phyloP scores from a whole-genome alignment of 2,797 vertebrate genomes.

The Antennarius maculatus region DNA sequence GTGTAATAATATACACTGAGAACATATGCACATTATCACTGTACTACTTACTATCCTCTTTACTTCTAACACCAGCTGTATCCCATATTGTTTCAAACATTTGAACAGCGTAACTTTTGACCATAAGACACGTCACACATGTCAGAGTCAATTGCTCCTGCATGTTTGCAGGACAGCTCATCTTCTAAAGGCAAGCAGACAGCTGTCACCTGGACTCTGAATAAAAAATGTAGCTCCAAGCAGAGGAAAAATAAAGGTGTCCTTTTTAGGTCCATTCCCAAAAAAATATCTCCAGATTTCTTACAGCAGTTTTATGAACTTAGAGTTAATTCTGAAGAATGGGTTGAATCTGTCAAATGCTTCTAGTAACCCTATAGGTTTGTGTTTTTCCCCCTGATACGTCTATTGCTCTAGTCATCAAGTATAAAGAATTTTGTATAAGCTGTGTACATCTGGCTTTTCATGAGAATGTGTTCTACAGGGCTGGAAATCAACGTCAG shows the following conservation, averaged over 20 bases:
- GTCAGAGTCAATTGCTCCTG: constrained; percentile 21
- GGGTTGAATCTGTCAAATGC: constrained; percentile 35
- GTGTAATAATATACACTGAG: no score
- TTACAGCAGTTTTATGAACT: constrained; percentile 24
- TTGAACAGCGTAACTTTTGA: constrained; percentile 20
- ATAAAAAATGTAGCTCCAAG: constrained; percentile 70
- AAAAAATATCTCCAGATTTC: constrained; percentile 34
- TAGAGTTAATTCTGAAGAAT: constrained; percentile 37
- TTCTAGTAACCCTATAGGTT: constrained; percentile 19
- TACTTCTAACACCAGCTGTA: not conserved
- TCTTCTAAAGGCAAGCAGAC: constrained; percentile 53
- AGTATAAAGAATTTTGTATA: constrained; percentile 28
- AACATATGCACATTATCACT: no score
- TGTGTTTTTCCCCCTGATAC: constrained; percentile 22
- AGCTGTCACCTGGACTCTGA: constrained; percentile 67
- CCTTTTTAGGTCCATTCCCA: constrained; percentile 60
- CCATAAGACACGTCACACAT: constrained; percentile 12
- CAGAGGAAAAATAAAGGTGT: constrained; percentile 48
- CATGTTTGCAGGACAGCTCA: constrained; percentile 34
- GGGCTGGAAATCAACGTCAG: constrained; percentile 8
- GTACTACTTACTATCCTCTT: not conserved
- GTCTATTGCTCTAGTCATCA: constrained; percentile 11
- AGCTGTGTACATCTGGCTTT: constrained; percentile 15
- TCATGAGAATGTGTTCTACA: constrained; percentile 16
- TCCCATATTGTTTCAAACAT: not conserved